These are phyloP conservation scores for Trochalopteron elliotii DNA, from an alignment of 2,113 vertebrate genomes.

Conservation along the genomic window DNA sequence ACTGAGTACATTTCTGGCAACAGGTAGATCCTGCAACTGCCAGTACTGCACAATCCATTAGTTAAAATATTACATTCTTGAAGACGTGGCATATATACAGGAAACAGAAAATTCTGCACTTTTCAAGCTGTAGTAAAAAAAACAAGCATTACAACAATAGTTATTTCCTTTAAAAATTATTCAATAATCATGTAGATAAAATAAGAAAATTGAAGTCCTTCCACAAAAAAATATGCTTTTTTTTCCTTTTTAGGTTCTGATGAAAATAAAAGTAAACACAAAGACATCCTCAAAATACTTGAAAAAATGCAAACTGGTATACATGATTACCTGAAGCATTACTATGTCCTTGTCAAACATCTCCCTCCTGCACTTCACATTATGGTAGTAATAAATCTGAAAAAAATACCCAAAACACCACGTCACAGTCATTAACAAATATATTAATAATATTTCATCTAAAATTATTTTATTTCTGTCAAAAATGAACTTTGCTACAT, in stretches of 20 bases:
- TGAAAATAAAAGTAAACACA: background rate
- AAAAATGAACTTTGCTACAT: background rate
- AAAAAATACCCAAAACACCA: background rate
- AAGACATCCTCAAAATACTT: background rate
- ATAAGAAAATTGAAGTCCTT: background rate
- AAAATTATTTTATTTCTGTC: background rate
- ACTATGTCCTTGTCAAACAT: constrained; percentile 99
- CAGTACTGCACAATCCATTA: background rate
- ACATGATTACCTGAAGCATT: constrained; percentile 87
- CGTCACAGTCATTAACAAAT: background rate
- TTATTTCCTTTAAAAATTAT: background rate
- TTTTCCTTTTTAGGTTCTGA: background rate
- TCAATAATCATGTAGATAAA: background rate
- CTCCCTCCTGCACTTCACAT: constrained; percentile 95
- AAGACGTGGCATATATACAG: background rate
- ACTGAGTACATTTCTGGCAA: background rate
- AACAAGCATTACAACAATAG: background rate
- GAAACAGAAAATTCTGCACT: background rate
- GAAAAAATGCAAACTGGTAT: background rate
- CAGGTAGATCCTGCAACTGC: background rate
- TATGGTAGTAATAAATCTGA: constrained; percentile 99
- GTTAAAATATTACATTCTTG: background rate
- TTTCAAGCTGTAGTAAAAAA: background rate
- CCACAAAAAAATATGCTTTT: background rate
- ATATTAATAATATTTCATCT: background rate